Base-by-base conservation (phyloP, 1,140 invertebrate genomes). In the Drosophila triauraria region DNA sequence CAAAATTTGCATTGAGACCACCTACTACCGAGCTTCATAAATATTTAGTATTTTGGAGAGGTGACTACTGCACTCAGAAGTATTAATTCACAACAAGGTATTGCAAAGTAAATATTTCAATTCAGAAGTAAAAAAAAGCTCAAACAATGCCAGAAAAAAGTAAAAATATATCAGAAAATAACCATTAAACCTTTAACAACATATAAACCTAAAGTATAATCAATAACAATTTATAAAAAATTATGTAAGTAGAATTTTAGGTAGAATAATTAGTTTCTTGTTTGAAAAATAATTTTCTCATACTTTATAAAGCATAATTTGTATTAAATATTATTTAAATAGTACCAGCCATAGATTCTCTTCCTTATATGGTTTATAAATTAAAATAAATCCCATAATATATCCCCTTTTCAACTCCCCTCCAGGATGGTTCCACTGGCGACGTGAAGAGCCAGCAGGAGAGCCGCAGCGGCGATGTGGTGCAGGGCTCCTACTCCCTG, bases 391-490 rank as follows among this genome's bases (percentile, higher is more conserved):
- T n/a, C 17, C 12, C 15, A 6, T 30, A 17, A 2, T 38, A 35
- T 15, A 53, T 15, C 35, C 12, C 51, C 9, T 1, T 2, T 4
- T 8, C 0, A 20, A 15, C 4, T 1, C 32, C 6, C 91, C 27
- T 6, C 0, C 85, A 94, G 90, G 94, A 95, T 83, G 81, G 93
- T 4, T 91, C 93, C 67, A 95, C 94, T 64, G 94, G 95, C 9
- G 94, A 95, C 79, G 93, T 94, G 54, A 95, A 95, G 92, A 93
- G 92, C 54, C 94, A 95, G 84, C 93, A 94, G 87, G 95, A 95
- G 93, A 93, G 91, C 43, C 93, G 95, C 47, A 93, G 93, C 58
- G 95, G 95, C 20, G 95, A 95, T 80, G 93, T 93, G 15, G 94
- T 95, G 40, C 93, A 94, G 70, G 95, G 95, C 38, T 93, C 91